These are phyloP conservation scores for Euwallacea similis DNA, from an alignment of 1,140 invertebrate genomes.

Conservation along the genomic window DNA sequence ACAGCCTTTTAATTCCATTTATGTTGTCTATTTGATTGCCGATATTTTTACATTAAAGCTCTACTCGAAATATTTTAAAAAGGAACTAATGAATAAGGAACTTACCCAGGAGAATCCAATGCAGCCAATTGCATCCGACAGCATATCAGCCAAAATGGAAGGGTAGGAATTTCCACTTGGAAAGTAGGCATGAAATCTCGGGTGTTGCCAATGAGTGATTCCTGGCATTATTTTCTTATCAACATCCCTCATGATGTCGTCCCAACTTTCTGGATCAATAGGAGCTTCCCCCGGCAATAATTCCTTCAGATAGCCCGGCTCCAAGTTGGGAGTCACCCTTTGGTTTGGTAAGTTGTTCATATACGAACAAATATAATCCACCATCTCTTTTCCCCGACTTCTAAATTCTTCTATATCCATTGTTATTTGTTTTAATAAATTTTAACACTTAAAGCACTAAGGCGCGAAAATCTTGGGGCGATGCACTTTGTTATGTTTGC, in stretches of 20 bases:
- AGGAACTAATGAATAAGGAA: constrained; percentile 17
- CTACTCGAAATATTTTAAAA: too few species aligned
- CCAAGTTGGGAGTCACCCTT: constrained; percentile 77
- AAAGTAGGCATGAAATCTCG: constrained; percentile 95
- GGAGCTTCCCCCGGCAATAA: constrained; percentile 79
- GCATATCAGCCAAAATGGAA: constrained; percentile 91
- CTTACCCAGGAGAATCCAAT: constrained; percentile 94
- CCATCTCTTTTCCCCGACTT: constrained; percentile 82
- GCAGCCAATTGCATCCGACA: constrained; percentile 88
- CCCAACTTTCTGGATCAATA: constrained; percentile 77
- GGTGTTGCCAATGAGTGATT: constrained; percentile 96
- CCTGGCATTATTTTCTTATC: constrained; percentile 92
- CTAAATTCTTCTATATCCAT: constrained; percentile 88
- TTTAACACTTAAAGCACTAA: background rate
- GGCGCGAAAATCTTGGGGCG: too few species aligned
- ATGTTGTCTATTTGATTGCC: too few species aligned
- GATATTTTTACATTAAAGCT: too few species aligned
- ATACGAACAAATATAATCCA: constrained; percentile 93
- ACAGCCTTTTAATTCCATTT: too few species aligned
- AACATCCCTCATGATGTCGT: constrained; percentile 85
- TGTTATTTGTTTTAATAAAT: background rate
- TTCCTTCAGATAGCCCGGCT: constrained; percentile 81
- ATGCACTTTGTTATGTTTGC: background rate
- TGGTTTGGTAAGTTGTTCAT: constrained; percentile 71
- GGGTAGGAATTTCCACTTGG: constrained; percentile 93